Percentiles rank a stretch among this genome's conserved stretches.
Conservation (phyloP, 2,797 vertebrate species). For the Ispidina lecontei region DNA sequence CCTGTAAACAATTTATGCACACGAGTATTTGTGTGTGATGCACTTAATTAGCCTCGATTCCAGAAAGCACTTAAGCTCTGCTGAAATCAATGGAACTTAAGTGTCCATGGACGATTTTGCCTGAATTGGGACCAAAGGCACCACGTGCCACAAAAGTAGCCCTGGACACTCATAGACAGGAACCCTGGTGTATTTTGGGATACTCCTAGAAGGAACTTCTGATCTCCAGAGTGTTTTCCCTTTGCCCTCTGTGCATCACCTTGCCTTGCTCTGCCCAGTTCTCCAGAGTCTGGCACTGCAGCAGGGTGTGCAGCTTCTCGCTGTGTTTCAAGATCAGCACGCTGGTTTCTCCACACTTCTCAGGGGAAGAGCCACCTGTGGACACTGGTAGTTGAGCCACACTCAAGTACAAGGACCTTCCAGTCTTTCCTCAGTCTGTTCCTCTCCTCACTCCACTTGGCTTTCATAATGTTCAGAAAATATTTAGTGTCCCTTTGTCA, state of each 20-base stretch:
- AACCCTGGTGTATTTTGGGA: background rate
- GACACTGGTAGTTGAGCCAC: background rate
- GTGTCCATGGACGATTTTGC: background rate
- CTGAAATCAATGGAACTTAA: slow-evolving; percentile 58
- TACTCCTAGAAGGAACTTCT: background rate
- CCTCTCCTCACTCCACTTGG: background rate
- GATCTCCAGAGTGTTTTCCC: background rate
- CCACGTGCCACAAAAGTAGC: background rate
- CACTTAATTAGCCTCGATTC: slow-evolving; percentile 57
- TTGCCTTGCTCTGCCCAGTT: background rate
- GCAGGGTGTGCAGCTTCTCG: background rate
- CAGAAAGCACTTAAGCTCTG: slow-evolving; percentile 46
- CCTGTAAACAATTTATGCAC: slow-evolving; percentile 68
- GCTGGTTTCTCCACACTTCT: background rate
- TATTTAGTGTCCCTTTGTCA: slow-evolving; percentile 29
- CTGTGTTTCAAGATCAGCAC: background rate
- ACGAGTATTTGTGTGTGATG: slow-evolving; percentile 57
- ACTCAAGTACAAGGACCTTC: background rate
- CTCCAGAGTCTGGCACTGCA: background rate
- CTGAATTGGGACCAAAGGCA: background rate
- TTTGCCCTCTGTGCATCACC: background rate
- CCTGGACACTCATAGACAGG: background rate
- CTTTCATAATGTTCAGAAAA: background rate
- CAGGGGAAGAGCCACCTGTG: background rate
- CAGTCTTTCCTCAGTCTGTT: background rate